Base-by-base conservation (phyloP, 2,113 vertebrate species). In the Arothron firmamentum region DNA sequence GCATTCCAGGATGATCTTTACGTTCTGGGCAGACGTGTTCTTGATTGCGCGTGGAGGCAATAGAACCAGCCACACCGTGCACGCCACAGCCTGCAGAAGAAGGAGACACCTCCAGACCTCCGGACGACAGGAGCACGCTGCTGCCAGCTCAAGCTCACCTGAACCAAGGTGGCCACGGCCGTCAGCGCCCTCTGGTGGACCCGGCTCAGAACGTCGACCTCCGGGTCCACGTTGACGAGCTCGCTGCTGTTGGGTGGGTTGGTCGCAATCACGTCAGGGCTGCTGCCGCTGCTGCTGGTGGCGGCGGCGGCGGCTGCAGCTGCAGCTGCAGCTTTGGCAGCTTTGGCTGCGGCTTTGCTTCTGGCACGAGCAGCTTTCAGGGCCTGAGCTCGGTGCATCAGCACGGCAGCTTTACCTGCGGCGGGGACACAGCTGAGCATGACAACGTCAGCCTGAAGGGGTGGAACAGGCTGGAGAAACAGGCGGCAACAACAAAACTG, bases 1-100 rank as follows among this genome's bases (percentile, higher is more conserved):
- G 46, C 94, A 94, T 79, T 94, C 92, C 8, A 93, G 88, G 70
- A 94, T 93, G 56, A 95, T 93, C 83, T 92, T 94, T 34, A 92
- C 79, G 54, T 91, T 93, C 84, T 93, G 92, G 50, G 87, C 78
- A 1, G 91, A 91, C 10, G 89, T 93, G 88, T 93, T 94, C 71
- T 94, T 93, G 19, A 89, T 56, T 0, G 92, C 84, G 15, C 79
- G 74, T 0, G 92, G 92, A 4, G 93, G 92, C 1, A 86, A 53
- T 21, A 91, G 56, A 19, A 92, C 57, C 62, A 94, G 86, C 88
- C 92, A 95, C 59, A 91, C 89, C 0, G 82, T 81, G 64, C 91
- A 93, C 0, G 85, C 80, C 25, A 90, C 70, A 5, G 70, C 87
- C 86, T 94, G 84, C 1, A 83, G 34, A 38, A 38, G 1, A 38